These are phyloP conservation scores for Motacilla tschutschensis DNA, from an alignment of 2,113 vertebrate genomes.

Conservation along the genomic window DNA sequence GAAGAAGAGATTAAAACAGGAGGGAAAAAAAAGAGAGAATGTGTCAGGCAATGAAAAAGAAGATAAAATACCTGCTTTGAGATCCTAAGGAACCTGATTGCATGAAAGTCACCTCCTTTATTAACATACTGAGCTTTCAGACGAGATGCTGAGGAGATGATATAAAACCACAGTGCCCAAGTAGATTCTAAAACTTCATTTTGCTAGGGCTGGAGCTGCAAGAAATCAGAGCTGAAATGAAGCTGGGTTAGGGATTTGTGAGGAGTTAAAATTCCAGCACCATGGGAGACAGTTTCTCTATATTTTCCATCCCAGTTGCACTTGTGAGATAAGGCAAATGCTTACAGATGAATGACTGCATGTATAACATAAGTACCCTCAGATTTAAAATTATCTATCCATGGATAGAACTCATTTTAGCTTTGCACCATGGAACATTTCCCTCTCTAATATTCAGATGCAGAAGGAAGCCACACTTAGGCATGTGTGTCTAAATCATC, in stretches of 20 bases:
- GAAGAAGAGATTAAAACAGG: neutral
- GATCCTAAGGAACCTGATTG: neutral
- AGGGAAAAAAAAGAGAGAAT: neutral
- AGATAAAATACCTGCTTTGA: neutral
- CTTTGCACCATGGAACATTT: neutral
- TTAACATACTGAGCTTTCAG: neutral
- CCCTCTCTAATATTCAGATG: neutral
- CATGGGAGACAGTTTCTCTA: neutral
- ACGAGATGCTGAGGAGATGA: neutral
- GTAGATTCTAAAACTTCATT: neutral
- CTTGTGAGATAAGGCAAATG: constrained; percentile 3
- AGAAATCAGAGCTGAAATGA: neutral
- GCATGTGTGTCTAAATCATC: constrained; percentile 5
- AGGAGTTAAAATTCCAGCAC: constrained; percentile 15
- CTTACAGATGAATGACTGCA: neutral
- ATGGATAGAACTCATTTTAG: neutral
- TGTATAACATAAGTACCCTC: neutral
- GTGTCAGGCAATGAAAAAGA: neutral
- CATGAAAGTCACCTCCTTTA: neutral
- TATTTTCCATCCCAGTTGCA: neutral
- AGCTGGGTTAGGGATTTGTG: neutral
- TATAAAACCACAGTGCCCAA: neutral
- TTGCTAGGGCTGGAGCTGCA: neutral
- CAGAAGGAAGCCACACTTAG: neutral
- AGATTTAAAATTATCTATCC: constrained; percentile 19